These are phyloP conservation scores for Drepanosiphum platanoidis DNA, from an alignment of 2,888 invertebrate species.

Conservation along the genomic window DNA sequence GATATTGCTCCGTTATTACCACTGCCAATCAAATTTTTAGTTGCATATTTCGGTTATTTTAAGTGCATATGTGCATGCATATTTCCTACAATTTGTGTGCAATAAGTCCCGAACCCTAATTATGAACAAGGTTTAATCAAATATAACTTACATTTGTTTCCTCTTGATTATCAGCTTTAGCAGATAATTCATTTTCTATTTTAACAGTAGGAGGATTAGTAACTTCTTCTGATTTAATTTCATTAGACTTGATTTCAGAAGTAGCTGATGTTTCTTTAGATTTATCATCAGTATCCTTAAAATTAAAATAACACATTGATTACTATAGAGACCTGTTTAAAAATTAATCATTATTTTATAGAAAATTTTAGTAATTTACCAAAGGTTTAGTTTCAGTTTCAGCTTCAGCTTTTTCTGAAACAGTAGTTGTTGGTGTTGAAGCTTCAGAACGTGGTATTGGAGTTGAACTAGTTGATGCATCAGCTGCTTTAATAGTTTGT, in stretches of 20 bases:
- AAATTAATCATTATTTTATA: neutral
- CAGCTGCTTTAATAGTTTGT: slow-evolving; percentile 63
- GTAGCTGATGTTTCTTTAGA: slow-evolving; percentile 10
- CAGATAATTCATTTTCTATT: slow-evolving; percentile 57
- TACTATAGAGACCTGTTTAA: neutral
- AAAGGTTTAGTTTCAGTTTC: slow-evolving; percentile 63
- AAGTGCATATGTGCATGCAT: no score
- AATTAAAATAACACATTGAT: neutral
- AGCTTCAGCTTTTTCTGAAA: slow-evolving; percentile 59
- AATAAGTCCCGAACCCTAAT: no score
- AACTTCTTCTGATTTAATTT: slow-evolving; percentile 26
- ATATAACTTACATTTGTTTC: slow-evolving; percentile 51
- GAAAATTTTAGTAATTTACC: slow-evolving; percentile 65
- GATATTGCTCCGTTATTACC: no score
- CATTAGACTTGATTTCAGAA: slow-evolving; percentile 8
- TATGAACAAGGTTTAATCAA: neutral
- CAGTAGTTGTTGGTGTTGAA: slow-evolving; percentile 64
- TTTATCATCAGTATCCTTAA: slow-evolving; percentile 65
- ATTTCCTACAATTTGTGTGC: no score
- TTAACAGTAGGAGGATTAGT: slow-evolving; percentile 14
- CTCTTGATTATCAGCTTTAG: slow-evolving; percentile 42
- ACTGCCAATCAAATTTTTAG: no score
- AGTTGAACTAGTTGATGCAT: slow-evolving; percentile 65
- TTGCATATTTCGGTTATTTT: no score
- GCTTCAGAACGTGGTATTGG: slow-evolving; percentile 63